Evolutionary conservation across 2,113 vertebrate genomes (phyloP), one percentile per base, ranked within the genome.

Genomic region (Urocitellus parryii): DNA sequence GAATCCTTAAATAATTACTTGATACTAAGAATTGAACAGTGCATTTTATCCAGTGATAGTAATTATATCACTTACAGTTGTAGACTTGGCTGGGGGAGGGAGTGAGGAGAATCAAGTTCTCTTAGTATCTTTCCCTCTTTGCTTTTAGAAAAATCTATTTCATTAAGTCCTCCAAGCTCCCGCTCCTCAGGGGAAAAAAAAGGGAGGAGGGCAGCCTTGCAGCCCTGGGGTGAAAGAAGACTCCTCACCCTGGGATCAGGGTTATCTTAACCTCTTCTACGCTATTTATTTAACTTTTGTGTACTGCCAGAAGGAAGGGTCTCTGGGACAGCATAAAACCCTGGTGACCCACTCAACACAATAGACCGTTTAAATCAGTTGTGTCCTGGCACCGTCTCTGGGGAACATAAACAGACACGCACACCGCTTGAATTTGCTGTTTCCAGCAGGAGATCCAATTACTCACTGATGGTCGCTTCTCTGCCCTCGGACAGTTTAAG

Each of bases 241-340:
- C 92, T 72, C 95, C 87, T 95, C 58, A 48, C 91, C 87, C 86
- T 39, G n/a, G 17, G 32, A 80, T 61, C 4, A 51, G 83, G 89
- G 95, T 97, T 96, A 96, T 97, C 94, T 90, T 97, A 98, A 98
- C 95, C 97, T 97, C 95, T 91, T 97, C 87, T 94, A 61, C 1
- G 32, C 79, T 97, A 95, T 97, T 97, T 97, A 96, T 96, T 97
- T 97, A 97, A 97, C 94, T 97, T 90, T 83, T 96, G 90, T 95
- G 94, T 72, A 77, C 77, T 95, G 86, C 58, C 91, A 91, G 72
- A 94, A 96, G 87, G 89, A 97, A 96, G 88, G 95, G 96, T 90
- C 85, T 45, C 72, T 80, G 78, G 77, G 91, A 91, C 88, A 92
- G 77, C 82, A 95, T 90, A 96, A 96, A 91, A 74, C 91, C 93